These are phyloP conservation scores for Atrina japonica DNA, from an alignment of 2,888 invertebrate genomes.

Conservation along the genomic window DNA sequence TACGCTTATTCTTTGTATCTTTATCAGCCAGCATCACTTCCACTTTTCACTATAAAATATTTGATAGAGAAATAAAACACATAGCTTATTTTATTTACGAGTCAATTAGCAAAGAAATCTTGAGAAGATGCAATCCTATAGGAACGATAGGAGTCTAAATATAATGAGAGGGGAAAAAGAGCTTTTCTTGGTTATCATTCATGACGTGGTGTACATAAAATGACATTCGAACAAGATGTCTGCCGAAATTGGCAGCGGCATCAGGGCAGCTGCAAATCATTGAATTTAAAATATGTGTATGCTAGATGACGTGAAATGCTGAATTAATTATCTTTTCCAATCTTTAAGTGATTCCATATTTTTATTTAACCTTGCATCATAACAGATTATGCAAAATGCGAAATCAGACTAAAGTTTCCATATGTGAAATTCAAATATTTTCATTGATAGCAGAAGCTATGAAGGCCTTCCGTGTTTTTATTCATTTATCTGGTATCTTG, in stretches of 20 bases:
- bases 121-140: too few species aligned
- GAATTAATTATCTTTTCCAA: slow-evolving; percentile 22
- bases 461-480: too few species aligned
- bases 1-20: too few species aligned
- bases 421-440: background rate
- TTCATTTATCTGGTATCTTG: too few species aligned
- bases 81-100: too few species aligned
- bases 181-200: slow-evolving; percentile 8
- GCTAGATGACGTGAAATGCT: slow-evolving; percentile 29
- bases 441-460: too few species aligned
- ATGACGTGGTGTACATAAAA: slow-evolving; percentile 23
- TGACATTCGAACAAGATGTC: slow-evolving; percentile 20
- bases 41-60: too few species aligned
- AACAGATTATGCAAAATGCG: slow-evolving; percentile 23
- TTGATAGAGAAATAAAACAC: too few species aligned
- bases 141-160: too few species aligned
- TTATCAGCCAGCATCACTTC: too few species aligned
- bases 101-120: too few species aligned
- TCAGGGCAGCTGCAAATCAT: slow-evolving; percentile 24
- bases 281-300: slow-evolving; percentile 31
- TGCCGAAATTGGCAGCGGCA: slow-evolving; percentile 4
- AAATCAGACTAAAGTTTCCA: slow-evolving; percentile 15
- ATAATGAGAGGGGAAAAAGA: background rate
- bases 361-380: slow-evolving; percentile 29
- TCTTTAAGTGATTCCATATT: slow-evolving; percentile 23